phyloP scores from a whole-genome alignment of 1,140 invertebrate genomes.

The Solenopsis fugax region DNA sequence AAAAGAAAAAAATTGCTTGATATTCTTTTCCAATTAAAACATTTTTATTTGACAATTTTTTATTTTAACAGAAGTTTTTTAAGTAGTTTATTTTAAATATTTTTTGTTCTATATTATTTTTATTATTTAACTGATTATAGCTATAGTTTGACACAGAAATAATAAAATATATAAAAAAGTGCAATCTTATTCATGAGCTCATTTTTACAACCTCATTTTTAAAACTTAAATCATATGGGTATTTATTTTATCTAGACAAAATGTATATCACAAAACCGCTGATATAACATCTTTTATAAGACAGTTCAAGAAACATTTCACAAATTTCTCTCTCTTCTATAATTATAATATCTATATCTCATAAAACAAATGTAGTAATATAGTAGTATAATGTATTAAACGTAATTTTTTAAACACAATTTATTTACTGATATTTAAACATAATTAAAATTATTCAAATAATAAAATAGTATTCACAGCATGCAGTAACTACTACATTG shows the following conservation, averaged over 20 bases:
- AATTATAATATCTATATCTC: slow-evolving; percentile 28
- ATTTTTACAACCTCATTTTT: background rate
- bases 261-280: slow-evolving; percentile 36
- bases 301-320: slow-evolving; percentile 36
- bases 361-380: slow-evolving; percentile 29
- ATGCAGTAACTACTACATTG: slow-evolving; percentile 45
- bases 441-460: slow-evolving; percentile 44
- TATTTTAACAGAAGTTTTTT: background rate
- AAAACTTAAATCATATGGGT: background rate
- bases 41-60: background rate
- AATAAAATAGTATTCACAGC: slow-evolving; percentile 41
- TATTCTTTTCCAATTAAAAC: background rate
- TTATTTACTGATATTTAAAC: slow-evolving; percentile 24
- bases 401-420: background rate
- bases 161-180: background rate
- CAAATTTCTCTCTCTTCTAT: slow-evolving; percentile 11
- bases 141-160: background rate
- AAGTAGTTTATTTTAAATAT: background rate
- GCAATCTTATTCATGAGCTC: background rate
- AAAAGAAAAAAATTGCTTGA: background rate
- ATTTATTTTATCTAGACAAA: slow-evolving; percentile 20
- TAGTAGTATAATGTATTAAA: background rate
- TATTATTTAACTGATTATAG: background rate
- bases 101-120: background rate
- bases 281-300: slow-evolving; percentile 2